A percentile compares a stretch with the other conserved stretches of the same genome.
Conservation (phyloP, 2,113 vertebrate species). For the Vulpes lagopus region DNA sequence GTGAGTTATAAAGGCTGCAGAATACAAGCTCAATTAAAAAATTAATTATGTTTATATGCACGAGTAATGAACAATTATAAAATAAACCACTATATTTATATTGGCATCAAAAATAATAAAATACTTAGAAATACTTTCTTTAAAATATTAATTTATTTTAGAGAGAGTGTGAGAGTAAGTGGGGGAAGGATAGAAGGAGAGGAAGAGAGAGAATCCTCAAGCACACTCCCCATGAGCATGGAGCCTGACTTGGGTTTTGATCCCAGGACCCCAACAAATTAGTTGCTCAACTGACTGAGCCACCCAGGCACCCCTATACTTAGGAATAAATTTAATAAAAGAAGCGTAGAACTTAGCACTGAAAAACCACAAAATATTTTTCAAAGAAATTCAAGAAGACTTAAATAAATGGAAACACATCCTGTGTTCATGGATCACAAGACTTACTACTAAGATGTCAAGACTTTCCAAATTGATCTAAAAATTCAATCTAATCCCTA, state of each 20-base stretch:
- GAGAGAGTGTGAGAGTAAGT: neutral
- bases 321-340: conserved; percentile 35
- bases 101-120: conserved; percentile 10
- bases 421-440: neutral
- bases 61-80: neutral
- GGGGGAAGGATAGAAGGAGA: neutral
- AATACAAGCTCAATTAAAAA: neutral
- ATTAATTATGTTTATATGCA: neutral
- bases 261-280: neutral
- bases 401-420: neutral
- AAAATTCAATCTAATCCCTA: neutral
- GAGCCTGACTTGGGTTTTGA: neutral
- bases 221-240: neutral
- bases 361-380: neutral
- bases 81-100: conserved; percentile 10
- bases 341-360: neutral
- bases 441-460: neutral
- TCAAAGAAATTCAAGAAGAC: conserved; percentile 5
- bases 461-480: neutral
- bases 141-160: neutral
- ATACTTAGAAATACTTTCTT: neutral
- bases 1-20: neutral
- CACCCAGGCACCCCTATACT: neutral
- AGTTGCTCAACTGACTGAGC: neutral
- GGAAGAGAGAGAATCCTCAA: neutral